Conservation (phyloP, 30 jellyfish, hydroid and myxozoan genomes). For the Cassiopea xamachana region DNA sequence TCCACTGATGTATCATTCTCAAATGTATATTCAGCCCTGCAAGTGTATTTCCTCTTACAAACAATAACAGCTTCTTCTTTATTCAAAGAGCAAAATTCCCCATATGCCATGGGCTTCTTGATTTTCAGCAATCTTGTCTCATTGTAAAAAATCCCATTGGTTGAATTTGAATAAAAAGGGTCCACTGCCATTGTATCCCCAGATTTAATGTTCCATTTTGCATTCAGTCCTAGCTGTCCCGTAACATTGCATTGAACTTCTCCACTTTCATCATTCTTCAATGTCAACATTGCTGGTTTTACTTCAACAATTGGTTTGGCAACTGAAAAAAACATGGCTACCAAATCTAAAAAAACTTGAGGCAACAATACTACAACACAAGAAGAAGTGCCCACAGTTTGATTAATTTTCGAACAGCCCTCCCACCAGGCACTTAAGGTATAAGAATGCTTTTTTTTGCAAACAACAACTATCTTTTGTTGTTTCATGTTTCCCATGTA, state of each 20-base stretch:
- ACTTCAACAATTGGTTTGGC: constrained; percentile 22
- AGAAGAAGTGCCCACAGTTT: background rate
- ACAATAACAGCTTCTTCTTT: constrained; percentile 8
- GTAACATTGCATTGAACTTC: constrained; percentile 26
- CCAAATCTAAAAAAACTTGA: background rate
- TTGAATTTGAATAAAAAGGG: background rate
- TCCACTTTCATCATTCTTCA: constrained; percentile 14
- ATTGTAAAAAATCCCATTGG: constrained; percentile 34
- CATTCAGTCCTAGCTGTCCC: constrained; percentile 64
- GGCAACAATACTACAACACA: background rate
- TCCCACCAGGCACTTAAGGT: background rate
- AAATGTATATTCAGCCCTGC: constrained; percentile 43
- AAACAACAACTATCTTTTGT: background rate
- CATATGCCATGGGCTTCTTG: constrained; percentile 11
- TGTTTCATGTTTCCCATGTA: background rate
- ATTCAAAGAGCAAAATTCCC: constrained; percentile 13
- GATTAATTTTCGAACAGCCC: background rate
- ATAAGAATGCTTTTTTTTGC: background rate
- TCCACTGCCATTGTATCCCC: constrained; percentile 17
- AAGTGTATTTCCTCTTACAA: constrained; percentile 39
- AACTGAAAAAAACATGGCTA: constrained; percentile 4
- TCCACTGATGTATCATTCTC: background rate
- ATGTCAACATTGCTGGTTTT: background rate
- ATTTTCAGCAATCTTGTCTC: constrained; percentile 15
- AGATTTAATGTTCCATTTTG: constrained; percentile 10